Evolutionary conservation across 1,140 invertebrate species (phyloP).

Genomic region (Nephila pilipes): DNA sequence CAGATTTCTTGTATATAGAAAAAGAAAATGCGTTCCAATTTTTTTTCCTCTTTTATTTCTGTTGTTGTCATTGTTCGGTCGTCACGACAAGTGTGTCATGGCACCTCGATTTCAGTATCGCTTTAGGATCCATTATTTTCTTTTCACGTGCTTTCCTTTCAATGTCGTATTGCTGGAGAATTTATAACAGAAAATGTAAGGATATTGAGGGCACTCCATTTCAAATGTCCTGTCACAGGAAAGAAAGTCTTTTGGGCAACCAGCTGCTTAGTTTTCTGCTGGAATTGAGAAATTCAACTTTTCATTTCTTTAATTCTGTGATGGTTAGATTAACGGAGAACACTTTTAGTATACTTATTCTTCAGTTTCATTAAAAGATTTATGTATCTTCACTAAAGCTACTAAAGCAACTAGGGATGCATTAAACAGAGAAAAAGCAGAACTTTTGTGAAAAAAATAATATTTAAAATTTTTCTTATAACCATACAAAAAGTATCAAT

Average conservation of each 20-base stretch:
- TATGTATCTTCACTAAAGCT: no score
- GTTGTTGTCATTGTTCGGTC: constrained; percentile 29
- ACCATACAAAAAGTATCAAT: no score
- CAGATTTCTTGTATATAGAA: not conserved
- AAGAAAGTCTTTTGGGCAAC: not conserved
- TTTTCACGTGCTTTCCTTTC: not conserved
- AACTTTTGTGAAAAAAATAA: no score
- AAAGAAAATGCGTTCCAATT: not conserved
- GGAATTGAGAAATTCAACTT: not conserved
- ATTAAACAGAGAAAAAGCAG: no score
- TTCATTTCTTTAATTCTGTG: not conserved
- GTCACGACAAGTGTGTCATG: constrained; percentile 21
- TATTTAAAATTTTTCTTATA: no score
- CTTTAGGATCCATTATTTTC: constrained; percentile 21
- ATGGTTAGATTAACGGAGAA: no score
- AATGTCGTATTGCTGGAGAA: not conserved
- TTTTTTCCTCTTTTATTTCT: not conserved
- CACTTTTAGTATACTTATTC: no score
- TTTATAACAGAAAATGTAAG: not conserved
- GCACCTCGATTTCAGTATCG: not conserved
- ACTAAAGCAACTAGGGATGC: no score
- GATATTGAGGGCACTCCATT: constrained; percentile 16
- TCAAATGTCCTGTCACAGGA: not conserved
- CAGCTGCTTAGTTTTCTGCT: not conserved
- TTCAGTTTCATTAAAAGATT: no score